Percentiles rank a stretch among this genome's conserved stretches.
These are phyloP conservation scores for Heteronetta atricapilla DNA, from an alignment of 2,113 vertebrate species.

Conservation along the genomic window DNA sequence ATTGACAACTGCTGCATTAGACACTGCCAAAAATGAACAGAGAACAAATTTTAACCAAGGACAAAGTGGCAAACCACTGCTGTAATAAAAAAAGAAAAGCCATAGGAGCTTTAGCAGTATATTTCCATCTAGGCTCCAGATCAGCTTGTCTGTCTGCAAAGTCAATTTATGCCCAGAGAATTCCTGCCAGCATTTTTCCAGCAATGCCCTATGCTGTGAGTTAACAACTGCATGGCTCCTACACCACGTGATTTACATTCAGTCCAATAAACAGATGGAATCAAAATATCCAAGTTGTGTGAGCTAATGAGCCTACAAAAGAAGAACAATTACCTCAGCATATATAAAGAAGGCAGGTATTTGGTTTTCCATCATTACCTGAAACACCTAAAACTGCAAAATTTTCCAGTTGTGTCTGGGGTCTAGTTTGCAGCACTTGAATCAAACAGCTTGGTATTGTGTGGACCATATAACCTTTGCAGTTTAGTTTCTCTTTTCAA, in stretches of 20 bases:
- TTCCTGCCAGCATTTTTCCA: conserved; percentile 25
- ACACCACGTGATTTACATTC: background rate
- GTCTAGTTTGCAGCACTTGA: background rate
- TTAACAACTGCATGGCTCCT: background rate
- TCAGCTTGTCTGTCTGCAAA: conserved; percentile 9
- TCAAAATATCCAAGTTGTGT: background rate
- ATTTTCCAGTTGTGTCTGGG: background rate
- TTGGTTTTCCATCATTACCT: background rate
- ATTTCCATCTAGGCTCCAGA: conserved; percentile 19
- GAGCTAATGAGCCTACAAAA: background rate
- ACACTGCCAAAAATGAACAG: conserved; percentile 35
- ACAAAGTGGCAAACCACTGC: conserved; percentile 9
- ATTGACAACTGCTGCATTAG: conserved; percentile 32
- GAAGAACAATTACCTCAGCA: background rate
- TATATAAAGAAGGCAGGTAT: background rate
- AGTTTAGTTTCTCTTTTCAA: background rate
- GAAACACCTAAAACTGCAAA: background rate
- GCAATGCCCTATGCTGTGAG: background rate
- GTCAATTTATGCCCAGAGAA: conserved; percentile 20
- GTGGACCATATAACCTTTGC: background rate
- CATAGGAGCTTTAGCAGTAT: background rate
- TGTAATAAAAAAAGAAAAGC: background rate
- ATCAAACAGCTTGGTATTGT: background rate
- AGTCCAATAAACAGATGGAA: background rate
- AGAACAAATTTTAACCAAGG: conserved; percentile 54